phyloP scores from a whole-genome alignment of 2,797 vertebrate species.

The Malacoraja senta region DNA sequence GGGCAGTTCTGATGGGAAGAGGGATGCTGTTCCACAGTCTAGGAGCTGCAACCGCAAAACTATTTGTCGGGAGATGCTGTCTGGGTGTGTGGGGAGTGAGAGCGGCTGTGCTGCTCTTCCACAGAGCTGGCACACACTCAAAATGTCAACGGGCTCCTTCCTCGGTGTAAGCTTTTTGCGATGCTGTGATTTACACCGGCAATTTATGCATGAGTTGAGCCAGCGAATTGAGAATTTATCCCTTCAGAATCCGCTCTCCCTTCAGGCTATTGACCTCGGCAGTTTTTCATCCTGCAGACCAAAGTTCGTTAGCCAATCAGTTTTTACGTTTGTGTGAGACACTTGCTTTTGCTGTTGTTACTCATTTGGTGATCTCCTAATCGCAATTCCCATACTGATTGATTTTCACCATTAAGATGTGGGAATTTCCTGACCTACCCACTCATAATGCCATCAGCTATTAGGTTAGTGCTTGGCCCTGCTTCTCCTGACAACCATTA shows the following conservation, averaged over 20 bases:
- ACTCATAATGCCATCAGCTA: conserved; percentile 12
- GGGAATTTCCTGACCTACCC: conserved; percentile 19
- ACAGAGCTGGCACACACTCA: no score
- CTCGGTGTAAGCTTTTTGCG: no score
- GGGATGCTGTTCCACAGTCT: no score
- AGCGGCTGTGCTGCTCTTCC: no score
- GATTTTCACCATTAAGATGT: conserved; percentile 20
- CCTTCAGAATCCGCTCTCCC: background rate
- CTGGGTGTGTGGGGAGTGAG: no score
- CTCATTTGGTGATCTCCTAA: conserved; percentile 28
- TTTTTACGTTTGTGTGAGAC: background rate
- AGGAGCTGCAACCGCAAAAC: no score
- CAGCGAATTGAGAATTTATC: background rate
- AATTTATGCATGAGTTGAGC: background rate
- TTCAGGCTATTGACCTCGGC: background rate
- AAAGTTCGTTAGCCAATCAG: conserved; percentile 14
- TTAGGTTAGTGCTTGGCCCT: conserved; percentile 14
- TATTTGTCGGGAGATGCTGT: no score
- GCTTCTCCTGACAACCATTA: conserved; percentile 25
- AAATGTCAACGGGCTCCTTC: no score
- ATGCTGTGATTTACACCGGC: background rate
- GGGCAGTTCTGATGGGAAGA: no score
- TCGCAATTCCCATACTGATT: conserved; percentile 24
- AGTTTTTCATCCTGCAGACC: background rate
- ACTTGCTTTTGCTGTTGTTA: background rate